These are phyloP conservation scores for Aeoliscus strigatus DNA, from an alignment of 2,797 vertebrate genomes.

Conservation along the genomic window DNA sequence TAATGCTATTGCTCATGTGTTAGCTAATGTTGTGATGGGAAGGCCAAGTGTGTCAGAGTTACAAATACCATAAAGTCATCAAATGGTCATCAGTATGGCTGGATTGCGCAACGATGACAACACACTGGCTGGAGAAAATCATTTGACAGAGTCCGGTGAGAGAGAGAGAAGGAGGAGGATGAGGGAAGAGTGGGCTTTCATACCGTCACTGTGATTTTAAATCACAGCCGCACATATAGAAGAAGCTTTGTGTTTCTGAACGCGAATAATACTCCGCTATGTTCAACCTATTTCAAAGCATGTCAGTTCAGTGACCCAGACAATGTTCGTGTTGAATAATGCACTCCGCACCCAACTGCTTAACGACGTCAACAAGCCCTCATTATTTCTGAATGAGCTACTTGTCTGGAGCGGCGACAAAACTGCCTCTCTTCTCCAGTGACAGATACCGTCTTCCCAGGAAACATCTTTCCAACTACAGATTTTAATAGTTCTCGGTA, in stretches of 20 bases:
- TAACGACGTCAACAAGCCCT: conserved; percentile 44
- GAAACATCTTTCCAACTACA: no score
- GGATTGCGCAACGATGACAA: conserved; percentile 29
- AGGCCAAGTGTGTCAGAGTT: neutral
- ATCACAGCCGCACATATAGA: conserved; percentile 6
- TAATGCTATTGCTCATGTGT: neutral
- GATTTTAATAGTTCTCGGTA: no score
- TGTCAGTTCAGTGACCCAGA: conserved; percentile 16
- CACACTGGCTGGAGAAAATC: conserved; percentile 17
- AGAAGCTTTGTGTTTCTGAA: conserved; percentile 8
- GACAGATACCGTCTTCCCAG: conserved; percentile 3
- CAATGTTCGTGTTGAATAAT: conserved; percentile 45
- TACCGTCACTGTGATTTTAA: conserved; percentile 1
- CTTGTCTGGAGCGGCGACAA: conserved; percentile 61
- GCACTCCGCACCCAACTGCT: conserved; percentile 38
- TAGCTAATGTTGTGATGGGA: neutral
- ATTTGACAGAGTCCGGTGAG: conserved; percentile 43
- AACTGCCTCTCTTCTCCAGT: conserved; percentile 37
- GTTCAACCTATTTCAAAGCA: conserved; percentile 5
- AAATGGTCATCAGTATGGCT: neutral
- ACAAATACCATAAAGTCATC: neutral
- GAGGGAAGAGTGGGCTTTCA: conserved; percentile 1
- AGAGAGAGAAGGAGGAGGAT: neutral
- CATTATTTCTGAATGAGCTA: conserved; percentile 76
- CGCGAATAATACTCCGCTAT: neutral